Evolutionary conservation across 2,797 vertebrate genomes (phyloP), one percentile per base, ranked within the genome.

Genomic region (Hydrolagus colliei): DNA sequence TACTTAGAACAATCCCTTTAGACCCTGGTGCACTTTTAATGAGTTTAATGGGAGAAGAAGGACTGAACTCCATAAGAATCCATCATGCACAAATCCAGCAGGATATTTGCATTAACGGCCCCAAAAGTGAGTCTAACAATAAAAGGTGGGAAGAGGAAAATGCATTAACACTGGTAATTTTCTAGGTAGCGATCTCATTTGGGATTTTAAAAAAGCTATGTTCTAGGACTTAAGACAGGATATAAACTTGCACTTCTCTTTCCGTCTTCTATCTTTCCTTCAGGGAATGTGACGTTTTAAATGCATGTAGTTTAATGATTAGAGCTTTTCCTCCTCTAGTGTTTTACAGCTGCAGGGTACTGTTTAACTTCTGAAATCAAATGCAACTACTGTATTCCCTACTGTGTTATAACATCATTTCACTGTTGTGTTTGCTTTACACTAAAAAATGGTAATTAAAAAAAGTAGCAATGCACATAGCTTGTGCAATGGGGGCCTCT

Each of bases 331-430:
- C 79, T 84, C 65, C 67, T 84, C 79, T 71, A 67, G 16, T 52
- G 67, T 84, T 84, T 84, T 71, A 84, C 52, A 67, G 32, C 65
- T 41, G 79, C 65, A 71, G 65, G 79, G 12, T 68, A 35, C 27
- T 84, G 65, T 18, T 84, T 2, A 52, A 52, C 41, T 52, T 52
- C 41, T 52, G 32, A 71, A 35, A 41, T 68, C n/a, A 63, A 41
- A 71, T n/a, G 65, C 32, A 35, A 71, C 71, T 68, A 84, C 71
- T 84, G 79, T 84, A 65, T 84, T 82, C 32, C 65, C 65, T 20
- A 84, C 79, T 84, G 65, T n/a, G 32, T 13, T 71, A 71, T 27
- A 84, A 68, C 71, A 84, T 84, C 20, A 78, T 78, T 78, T 59
- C 59, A 62, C 4, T 13, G 7, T 1, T 59, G 76, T 22, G 4